Evolutionary conservation across 1,140 invertebrate genomes (phyloP), one percentile per base, ranked within the genome.

Genomic region (Halyomorpha halys): DNA sequence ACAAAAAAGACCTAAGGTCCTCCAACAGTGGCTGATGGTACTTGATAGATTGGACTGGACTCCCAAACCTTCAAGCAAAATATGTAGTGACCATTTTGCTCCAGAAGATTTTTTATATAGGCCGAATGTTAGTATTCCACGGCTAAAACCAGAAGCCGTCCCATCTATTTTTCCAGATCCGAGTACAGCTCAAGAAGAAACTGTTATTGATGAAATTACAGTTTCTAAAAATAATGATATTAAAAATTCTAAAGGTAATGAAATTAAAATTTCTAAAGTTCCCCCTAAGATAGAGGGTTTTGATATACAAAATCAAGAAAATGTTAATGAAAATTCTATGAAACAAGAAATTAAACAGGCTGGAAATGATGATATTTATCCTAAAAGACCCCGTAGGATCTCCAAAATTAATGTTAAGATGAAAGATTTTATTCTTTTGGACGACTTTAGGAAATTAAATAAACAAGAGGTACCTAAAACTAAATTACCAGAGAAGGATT

Each of bases 341-440:
- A 39, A 39, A 39, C 27, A 30, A 8, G 27, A 30, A 4, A 30
- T 3, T 30, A 30, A 30, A 30, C 34, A 6, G 1, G 34, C 34
- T 8, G 34, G 11, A 39, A 13, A 39, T 39, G 13, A 39, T 39
- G 34, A 30, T 30, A 30, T 39, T 13, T 13, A 39, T 39, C 34
- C 34, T 13, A 39, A 56, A 23, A 21, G 53, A 56, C 53, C 53
- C 9, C 18, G 53, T 23, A 56, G 53, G 27, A 23, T 15, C 3
- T 56, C 53, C 3, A 56, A 56, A 56, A 16, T 56, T 23, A 56
- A 25, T 23, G 15, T 15, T 25, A 56, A 25, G 18, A 56, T 56
- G 53, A 56, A 56, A 56, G 53, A 56, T 56, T 56, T 23, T 23
- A 56, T 56, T 56, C 53, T 56, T 56, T n/a, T 56, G 4, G 53